phyloP scores from a whole-genome alignment of 1,140 invertebrate genomes.

The Drosophila punjabiensis region DNA sequence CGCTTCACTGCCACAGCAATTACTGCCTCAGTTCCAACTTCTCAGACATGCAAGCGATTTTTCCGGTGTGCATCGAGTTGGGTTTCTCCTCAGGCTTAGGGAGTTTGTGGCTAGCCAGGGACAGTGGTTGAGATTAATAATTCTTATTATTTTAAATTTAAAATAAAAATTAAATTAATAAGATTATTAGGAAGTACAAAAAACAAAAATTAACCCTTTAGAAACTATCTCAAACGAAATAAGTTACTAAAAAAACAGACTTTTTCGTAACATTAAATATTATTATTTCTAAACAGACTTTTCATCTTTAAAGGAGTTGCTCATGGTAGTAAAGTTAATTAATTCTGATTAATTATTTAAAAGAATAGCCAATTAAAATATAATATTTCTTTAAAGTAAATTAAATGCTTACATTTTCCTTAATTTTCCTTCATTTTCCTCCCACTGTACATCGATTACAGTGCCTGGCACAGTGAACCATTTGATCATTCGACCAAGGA shows the following conservation, averaged over 20 bases:
- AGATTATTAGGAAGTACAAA: too few relatives aligned
- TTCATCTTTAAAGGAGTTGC: too few relatives aligned
- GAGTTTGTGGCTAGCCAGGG: constrained; percentile 17
- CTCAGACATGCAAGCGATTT: constrained; percentile 66
- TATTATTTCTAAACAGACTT: too few relatives aligned
- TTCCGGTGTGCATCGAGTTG: constrained; percentile 40
- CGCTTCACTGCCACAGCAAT: constrained; percentile 51
- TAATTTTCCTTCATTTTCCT: neutral
- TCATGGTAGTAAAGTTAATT: too few relatives aligned
- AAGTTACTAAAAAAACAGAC: too few relatives aligned
- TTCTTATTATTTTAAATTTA: too few relatives aligned
- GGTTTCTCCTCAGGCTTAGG: constrained; percentile 26
- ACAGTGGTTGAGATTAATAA: too few relatives aligned
- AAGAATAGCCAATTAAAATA: too few relatives aligned
- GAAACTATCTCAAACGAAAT: neutral
- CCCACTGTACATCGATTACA: constrained; percentile 7
- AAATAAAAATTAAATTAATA: too few relatives aligned
- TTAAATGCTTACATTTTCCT: neutral
- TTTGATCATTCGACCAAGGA: constrained; percentile 75
- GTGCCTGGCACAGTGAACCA: constrained; percentile 71
- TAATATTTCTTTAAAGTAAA: neutral
- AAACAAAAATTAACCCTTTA: too few relatives aligned
- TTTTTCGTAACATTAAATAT: too few relatives aligned
- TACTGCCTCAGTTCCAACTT: constrained; percentile 38
- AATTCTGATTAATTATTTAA: too few relatives aligned